Percentiles rank a stretch among this genome's conserved stretches.
Evolutionary conservation across 2,797 vertebrate genomes (phyloP).

Genomic region (Streptopelia turtur): DNA sequence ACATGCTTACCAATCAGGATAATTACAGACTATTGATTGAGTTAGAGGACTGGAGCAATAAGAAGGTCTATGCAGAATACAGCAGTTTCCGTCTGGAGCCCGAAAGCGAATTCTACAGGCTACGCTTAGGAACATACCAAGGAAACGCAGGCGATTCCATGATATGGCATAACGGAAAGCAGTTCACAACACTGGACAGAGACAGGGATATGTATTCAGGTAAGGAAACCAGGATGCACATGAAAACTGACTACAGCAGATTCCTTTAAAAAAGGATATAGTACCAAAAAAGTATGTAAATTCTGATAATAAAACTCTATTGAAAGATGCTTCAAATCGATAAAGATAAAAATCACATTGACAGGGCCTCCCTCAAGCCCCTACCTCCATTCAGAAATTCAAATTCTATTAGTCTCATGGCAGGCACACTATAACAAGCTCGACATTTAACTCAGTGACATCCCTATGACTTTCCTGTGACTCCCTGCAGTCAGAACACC

Average conservation of each 20-base stretch:
- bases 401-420: not conserved
- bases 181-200: slow-evolving; percentile 96
- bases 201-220: slow-evolving; percentile 94
- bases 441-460: not conserved
- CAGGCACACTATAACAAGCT: not conserved
- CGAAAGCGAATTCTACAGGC: slow-evolving; percentile 90
- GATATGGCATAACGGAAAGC: slow-evolving; percentile 95
- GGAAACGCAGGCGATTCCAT: slow-evolving; percentile 97
- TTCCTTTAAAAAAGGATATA: accelerated
- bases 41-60: slow-evolving; percentile 97
- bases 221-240: slow-evolving; percentile 27
- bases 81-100: slow-evolving; percentile 95
- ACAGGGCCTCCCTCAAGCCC: not conserved
- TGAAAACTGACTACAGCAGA: accelerated
- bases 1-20: slow-evolving; percentile 91
- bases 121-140: slow-evolving; percentile 94
- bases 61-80: slow-evolving; percentile 97
- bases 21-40: slow-evolving; percentile 95
- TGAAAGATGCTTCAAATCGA: accelerated
- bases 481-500: not conserved
- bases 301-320: accelerated
- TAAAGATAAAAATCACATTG: accelerated
- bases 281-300: accelerated
- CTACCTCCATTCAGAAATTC: not conserved
- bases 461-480: not conserved